Conservation (phyloP, 1,140 invertebrate genomes). For the Agraylea sexmaculata region DNA sequence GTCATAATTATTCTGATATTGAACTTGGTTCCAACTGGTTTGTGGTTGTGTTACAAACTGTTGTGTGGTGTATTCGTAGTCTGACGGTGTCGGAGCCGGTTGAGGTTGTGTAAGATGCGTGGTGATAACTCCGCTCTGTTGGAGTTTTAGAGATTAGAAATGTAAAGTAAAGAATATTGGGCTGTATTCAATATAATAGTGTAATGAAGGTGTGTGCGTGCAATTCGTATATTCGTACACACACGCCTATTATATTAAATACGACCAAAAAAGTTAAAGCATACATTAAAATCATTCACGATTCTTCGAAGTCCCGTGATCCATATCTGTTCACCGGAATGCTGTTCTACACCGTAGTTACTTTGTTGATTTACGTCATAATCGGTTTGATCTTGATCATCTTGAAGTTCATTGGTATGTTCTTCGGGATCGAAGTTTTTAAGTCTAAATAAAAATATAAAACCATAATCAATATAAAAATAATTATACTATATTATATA, state of each 20-base stretch:
- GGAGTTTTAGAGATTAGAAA: background rate
- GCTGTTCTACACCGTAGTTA: background rate
- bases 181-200: background rate
- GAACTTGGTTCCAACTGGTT: conserved; percentile 16
- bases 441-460: conserved; percentile 29
- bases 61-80: conserved; percentile 6
- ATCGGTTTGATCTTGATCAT: conserved; percentile 13
- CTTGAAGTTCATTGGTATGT: conserved; percentile 25
- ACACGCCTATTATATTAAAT: background rate
- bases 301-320: conserved; percentile 34
- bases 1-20: conserved; percentile 29
- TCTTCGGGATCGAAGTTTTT: conserved; percentile 65
- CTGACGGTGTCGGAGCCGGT: conserved; percentile 8
- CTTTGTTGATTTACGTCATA: conserved; percentile 21
- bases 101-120: conserved; percentile 7
- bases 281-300: conserved; percentile 29
- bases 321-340: conserved; percentile 35
- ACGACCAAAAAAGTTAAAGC: conserved; percentile 1
- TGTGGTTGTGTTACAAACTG: conserved; percentile 8
- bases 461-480: background rate
- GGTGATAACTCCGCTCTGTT: conserved; percentile 10
- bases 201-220: background rate
- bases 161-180: background rate
- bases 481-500: conserved; percentile 2
- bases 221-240: background rate